Evolutionary conservation across 2,888 invertebrate genomes (phyloP).

Genomic region (Chrysodeixis includens): DNA sequence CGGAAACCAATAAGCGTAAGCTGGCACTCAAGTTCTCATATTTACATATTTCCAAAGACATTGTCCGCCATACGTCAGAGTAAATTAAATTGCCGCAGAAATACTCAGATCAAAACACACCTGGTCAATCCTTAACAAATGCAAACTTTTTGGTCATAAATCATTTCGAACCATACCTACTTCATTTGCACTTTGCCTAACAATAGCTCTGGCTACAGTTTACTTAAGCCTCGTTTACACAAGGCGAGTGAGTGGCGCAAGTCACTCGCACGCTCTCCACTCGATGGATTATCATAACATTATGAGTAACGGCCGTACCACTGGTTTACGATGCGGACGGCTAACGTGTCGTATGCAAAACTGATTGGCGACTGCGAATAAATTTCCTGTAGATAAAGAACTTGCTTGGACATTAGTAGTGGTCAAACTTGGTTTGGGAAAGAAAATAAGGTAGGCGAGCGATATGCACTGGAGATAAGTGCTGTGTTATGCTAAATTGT

Average conservation of each 20-base stretch:
- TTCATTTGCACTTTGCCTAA: constrained; percentile 58
- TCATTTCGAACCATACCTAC: constrained; percentile 56
- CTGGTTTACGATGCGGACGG: constrained; percentile 57
- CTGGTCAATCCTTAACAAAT: constrained; percentile 52
- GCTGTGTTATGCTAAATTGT: constrained; percentile 50
- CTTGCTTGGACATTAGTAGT: constrained; percentile 59
- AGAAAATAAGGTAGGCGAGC: constrained; percentile 55
- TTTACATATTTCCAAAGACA: not conserved
- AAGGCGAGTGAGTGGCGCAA: constrained; percentile 62
- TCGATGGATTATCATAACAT: constrained; percentile 66
- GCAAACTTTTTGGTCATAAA: constrained; percentile 56
- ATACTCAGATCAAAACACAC: constrained; percentile 38
- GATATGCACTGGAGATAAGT: constrained; percentile 52
- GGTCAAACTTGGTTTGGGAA: constrained; percentile 54
- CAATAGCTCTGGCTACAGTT: constrained; percentile 53
- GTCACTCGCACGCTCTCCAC: constrained; percentile 59
- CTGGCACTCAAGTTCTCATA: not conserved
- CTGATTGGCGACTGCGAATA: constrained; percentile 61
- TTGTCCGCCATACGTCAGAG: not conserved
- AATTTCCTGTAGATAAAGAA: constrained; percentile 60
- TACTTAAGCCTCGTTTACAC: constrained; percentile 61
- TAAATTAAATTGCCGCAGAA: constrained; percentile 29
- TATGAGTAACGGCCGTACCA: constrained; percentile 63
- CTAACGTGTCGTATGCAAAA: constrained; percentile 62
- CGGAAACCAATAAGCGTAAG: not conserved